Conservation (phyloP, 2,113 vertebrate genomes). For the Barbus barbus region DNA sequence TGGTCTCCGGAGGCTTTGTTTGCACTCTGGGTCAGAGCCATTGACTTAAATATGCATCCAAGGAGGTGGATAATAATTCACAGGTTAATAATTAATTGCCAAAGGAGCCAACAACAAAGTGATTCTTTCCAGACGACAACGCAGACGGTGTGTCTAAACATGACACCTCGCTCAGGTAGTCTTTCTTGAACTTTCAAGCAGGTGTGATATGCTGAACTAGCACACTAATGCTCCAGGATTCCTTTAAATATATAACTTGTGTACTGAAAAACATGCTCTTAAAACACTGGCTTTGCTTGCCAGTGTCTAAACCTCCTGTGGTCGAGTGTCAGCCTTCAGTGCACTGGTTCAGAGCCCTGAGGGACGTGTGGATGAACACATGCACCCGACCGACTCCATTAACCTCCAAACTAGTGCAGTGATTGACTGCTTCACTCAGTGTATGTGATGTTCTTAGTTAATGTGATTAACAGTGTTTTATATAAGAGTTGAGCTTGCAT, state of each 20-base stretch:
- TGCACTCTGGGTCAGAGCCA: slow-evolving; percentile 28
- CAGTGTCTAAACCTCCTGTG: not conserved
- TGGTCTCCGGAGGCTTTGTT: slow-evolving; percentile 27
- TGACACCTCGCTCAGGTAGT: slow-evolving; percentile 63
- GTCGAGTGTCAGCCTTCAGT: not conserved
- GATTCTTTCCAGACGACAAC: slow-evolving; percentile 62
- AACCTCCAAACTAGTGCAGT: not conserved
- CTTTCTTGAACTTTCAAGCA: slow-evolving; percentile 49
- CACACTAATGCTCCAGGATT: not conserved
- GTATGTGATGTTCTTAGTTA: not conserved
- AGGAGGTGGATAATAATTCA: slow-evolving; percentile 66
- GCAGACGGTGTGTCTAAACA: slow-evolving; percentile 56
- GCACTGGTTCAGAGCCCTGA: not conserved
- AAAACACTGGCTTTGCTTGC: not conserved
- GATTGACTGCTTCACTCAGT: not conserved
- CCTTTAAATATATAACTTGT: not conserved
- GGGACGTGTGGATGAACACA: not conserved
- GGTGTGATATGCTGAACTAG: not conserved
- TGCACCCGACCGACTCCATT: not conserved
- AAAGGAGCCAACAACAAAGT: slow-evolving; percentile 64
- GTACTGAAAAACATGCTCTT: not conserved
- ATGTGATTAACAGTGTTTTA: not conserved
- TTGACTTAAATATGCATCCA: slow-evolving; percentile 69
- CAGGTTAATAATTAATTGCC: slow-evolving; percentile 73
- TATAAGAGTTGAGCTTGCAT: not conserved